Conservation (phyloP, 2,113 vertebrate genomes). For the Callipepla californica region DNA sequence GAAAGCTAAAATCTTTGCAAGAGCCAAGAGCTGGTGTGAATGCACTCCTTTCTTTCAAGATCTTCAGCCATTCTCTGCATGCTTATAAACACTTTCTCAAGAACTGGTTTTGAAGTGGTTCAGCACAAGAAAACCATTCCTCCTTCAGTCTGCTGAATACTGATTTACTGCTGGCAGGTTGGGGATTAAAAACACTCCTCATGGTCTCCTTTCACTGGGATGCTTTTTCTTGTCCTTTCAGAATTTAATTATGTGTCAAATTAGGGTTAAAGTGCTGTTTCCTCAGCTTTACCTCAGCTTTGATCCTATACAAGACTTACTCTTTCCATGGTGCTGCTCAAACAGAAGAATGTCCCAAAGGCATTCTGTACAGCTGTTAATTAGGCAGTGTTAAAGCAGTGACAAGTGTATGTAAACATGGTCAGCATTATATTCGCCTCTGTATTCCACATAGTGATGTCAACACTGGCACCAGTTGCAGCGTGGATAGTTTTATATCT, state of each 20-base stretch:
- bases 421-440: background rate
- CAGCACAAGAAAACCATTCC: slow-evolving; percentile 33
- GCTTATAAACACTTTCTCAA: slow-evolving; percentile 47
- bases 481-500: background rate
- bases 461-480: background rate
- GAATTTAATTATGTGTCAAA: slow-evolving; percentile 2
- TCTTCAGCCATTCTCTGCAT: slow-evolving; percentile 32
- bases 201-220: background rate
- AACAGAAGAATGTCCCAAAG: background rate
- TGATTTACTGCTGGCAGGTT: background rate
- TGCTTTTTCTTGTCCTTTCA: background rate
- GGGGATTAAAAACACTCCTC: background rate
- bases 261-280: slow-evolving; percentile 9
- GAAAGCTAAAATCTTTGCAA: slow-evolving; percentile 28
- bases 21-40: slow-evolving; percentile 55
- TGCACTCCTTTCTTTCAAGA: slow-evolving; percentile 8
- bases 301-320: background rate
- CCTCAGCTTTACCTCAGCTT: background rate
- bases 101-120: slow-evolving; percentile 18
- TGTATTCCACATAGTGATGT: background rate
- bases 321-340: background rate
- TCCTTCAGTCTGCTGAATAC: slow-evolving; percentile 10
- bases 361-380: background rate
- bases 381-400: background rate
- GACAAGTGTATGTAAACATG: background rate